These are phyloP conservation scores for Xenops minutus DNA, from an alignment of 2,797 vertebrate genomes.

Conservation along the genomic window DNA sequence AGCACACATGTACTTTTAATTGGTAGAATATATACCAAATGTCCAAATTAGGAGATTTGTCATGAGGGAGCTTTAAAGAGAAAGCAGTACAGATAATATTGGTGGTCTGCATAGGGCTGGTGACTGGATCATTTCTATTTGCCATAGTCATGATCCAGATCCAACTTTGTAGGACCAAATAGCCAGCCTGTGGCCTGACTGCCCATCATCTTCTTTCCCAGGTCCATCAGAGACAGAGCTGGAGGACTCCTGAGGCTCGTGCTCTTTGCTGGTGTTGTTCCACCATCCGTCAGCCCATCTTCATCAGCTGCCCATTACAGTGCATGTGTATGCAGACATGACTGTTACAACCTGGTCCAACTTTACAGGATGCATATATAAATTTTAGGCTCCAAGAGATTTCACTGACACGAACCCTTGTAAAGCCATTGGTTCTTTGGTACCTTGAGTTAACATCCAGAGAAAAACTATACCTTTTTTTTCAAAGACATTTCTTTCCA, in stretches of 20 bases:
- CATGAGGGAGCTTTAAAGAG: background rate
- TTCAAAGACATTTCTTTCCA: too few species aligned
- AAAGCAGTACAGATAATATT: background rate
- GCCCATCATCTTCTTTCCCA: background rate
- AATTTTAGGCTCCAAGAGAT: too few species aligned
- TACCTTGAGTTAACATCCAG: too few species aligned
- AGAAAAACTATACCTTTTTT: too few species aligned
- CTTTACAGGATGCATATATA: too few species aligned
- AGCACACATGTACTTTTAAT: background rate
- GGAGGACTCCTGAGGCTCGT: background rate
- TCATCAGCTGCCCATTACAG: background rate
- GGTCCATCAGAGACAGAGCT: background rate
- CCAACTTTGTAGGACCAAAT: background rate
- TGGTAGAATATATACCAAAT: background rate
- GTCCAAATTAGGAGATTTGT: background rate
- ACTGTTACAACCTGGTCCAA: background rate
- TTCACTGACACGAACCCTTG: too few species aligned
- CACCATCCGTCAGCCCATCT: background rate
- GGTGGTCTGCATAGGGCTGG: background rate
- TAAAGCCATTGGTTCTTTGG: too few species aligned
- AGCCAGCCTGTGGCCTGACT: background rate
- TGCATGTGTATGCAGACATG: fast-evolving
- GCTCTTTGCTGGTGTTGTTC: background rate
- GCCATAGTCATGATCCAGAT: fast-evolving
- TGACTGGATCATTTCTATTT: background rate